These are phyloP conservation scores for Mycetomoellerius zeteki DNA, from an alignment of 1,140 invertebrate genomes.

Conservation along the genomic window DNA sequence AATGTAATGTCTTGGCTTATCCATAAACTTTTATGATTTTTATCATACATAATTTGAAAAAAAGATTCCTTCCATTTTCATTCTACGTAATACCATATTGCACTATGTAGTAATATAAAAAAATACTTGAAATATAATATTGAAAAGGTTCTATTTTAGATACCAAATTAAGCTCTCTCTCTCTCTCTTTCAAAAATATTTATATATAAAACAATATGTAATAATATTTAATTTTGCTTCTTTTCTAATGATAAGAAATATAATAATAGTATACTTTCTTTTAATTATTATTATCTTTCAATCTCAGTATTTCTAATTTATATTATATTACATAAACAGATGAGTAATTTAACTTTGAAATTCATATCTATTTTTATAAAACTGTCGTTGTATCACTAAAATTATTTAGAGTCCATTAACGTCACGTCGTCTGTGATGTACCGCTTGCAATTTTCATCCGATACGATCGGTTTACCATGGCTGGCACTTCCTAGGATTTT, in stretches of 20 bases:
- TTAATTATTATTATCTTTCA: background rate
- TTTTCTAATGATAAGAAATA: too few species aligned
- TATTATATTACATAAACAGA: background rate
- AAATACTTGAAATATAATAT: conserved; percentile 12
- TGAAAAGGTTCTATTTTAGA: background rate
- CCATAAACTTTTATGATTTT: background rate
- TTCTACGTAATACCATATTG: background rate
- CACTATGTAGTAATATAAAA: background rate
- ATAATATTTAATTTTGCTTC: background rate
- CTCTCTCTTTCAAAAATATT: conserved; percentile 22
- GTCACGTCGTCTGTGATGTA: background rate
- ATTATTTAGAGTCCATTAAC: conserved; percentile 48
- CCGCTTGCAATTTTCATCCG: conserved; percentile 46
- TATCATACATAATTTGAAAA: background rate
- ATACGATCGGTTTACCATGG: conserved; percentile 54
- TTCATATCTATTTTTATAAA: conserved; percentile 16
- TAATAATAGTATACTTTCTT: background rate
- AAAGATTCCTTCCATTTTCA: background rate
- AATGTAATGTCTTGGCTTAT: background rate
- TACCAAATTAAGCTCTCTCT: background rate
- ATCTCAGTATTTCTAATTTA: background rate
- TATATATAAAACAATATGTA: background rate
- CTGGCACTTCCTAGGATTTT: conserved; percentile 29
- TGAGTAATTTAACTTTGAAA: background rate
- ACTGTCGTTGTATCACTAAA: conserved; percentile 13